A percentile compares a stretch with the other conserved stretches of the same genome.
Evolutionary conservation across 2,113 vertebrate genomes (phyloP).

Genomic region (Numida meleagris): DNA sequence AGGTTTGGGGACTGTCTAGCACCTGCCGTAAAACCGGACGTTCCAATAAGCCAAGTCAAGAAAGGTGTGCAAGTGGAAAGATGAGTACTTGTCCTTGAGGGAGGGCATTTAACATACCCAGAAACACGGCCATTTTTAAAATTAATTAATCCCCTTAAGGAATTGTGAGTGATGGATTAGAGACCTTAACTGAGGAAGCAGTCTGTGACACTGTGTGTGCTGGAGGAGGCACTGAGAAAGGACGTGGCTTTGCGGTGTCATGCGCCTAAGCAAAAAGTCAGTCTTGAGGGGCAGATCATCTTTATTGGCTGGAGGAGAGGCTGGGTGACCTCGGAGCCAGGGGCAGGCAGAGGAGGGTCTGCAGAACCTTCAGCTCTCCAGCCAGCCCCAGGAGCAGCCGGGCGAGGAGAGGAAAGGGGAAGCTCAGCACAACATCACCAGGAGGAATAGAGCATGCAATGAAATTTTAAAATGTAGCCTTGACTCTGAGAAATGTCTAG

Average conservation of each 20-base stretch:
- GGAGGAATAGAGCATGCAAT: background rate
- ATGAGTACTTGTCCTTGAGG: constrained; percentile 67
- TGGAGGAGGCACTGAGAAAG: constrained; percentile 50
- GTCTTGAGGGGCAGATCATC: constrained; percentile 21
- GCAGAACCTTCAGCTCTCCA: background rate
- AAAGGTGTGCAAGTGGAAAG: constrained; percentile 34
- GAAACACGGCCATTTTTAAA: constrained; percentile 70
- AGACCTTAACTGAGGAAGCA: constrained; percentile 68
- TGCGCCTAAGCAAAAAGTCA: constrained; percentile 28
- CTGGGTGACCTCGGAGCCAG: background rate
- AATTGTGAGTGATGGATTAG: constrained; percentile 72
- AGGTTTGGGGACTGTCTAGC: background rate
- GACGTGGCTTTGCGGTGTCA: constrained; percentile 12
- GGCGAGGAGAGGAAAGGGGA: background rate
- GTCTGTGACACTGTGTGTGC: constrained; percentile 44
- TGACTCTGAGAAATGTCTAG: background rate
- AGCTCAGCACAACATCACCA: background rate
- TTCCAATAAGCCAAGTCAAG: constrained; percentile 4
- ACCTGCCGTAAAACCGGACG: background rate
- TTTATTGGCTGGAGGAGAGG: constrained; percentile 10
- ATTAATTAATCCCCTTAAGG: constrained; percentile 74
- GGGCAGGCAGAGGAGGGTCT: background rate
- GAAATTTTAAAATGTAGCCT: background rate
- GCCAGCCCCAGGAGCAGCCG: background rate
- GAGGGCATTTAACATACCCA: constrained; percentile 57